phyloP scores from a whole-genome alignment of 2,797 vertebrate species.

The Phoebastria nigripes region DNA sequence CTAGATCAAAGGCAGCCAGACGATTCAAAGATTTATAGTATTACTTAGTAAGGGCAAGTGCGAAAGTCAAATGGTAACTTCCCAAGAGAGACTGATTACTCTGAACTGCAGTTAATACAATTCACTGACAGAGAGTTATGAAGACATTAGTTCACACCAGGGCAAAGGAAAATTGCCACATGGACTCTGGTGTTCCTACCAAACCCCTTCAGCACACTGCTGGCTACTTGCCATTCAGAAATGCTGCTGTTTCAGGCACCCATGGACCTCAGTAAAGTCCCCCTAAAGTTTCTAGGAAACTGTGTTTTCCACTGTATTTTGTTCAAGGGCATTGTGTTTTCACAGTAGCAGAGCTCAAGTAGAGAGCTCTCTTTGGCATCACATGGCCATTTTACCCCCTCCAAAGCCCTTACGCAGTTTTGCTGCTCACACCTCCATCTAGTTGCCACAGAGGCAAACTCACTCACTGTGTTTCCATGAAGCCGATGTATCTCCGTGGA shows the following conservation, averaged over 20 bases:
- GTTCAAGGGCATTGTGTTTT: neutral
- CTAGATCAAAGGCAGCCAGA: slow-evolving; percentile 29
- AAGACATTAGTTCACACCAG: neutral
- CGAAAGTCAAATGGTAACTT: slow-evolving; percentile 30
- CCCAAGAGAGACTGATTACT: slow-evolving; percentile 43
- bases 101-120: slow-evolving; percentile 35
- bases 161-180: neutral
- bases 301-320: neutral
- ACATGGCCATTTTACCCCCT: neutral
- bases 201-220: neutral
- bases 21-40: slow-evolving; percentile 36
- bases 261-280: too few relatives aligned
- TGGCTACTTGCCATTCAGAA: neutral
- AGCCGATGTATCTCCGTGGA: rapidly evolving
- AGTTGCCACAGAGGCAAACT: neutral
- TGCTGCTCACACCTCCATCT: neutral
- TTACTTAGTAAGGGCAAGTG: slow-evolving; percentile 41
- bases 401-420: neutral
- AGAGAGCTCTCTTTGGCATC: neutral
- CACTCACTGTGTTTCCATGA: rapidly evolving
- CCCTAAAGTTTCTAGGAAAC: neutral
- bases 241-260: neutral
- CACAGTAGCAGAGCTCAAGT: neutral
- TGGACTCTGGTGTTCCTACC: neutral
- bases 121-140: slow-evolving; percentile 49